Percentiles rank a stretch among this genome's conserved stretches.
Evolutionary conservation across 2,888 invertebrate genomes (phyloP).

Genomic region (Allolobophora icterica): DNA sequence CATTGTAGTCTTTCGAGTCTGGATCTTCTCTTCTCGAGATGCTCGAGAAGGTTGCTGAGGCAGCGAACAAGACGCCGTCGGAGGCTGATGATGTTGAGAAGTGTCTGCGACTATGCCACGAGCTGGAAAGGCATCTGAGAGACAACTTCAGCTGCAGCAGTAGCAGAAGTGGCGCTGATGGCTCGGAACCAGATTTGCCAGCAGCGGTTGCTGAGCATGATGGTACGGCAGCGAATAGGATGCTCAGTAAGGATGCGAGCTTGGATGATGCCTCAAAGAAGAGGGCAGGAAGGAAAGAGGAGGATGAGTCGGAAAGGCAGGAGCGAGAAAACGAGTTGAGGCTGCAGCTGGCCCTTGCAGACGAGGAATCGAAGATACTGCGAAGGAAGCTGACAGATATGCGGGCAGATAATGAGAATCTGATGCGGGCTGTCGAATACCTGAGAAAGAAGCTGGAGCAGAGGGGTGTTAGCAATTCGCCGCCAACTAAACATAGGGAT

Average conservation of each 20-base stretch:
- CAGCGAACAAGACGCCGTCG: not conserved
- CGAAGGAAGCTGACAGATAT: constrained; percentile 12
- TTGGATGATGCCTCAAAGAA: not conserved
- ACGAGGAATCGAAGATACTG: constrained; percentile 27
- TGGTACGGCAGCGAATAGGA: not conserved
- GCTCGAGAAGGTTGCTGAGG: not conserved
- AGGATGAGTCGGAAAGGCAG: not conserved
- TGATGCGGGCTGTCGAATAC: constrained; percentile 34
- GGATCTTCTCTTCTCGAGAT: not conserved
- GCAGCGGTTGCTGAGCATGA: not conserved
- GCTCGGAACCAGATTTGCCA: not conserved
- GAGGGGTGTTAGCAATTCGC: not conserved
- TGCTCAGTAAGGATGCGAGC: not conserved
- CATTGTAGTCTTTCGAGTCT: not conserved
- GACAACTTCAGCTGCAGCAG: not conserved
- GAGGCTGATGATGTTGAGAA: not conserved
- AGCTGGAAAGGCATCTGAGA: not conserved
- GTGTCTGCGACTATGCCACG: not conserved
- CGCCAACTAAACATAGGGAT: not conserved
- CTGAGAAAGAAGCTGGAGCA: constrained; percentile 36
- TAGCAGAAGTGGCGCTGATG: not conserved
- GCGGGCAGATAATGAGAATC: constrained; percentile 25
- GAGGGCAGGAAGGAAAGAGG: not conserved
- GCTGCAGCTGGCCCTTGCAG: constrained; percentile 19
- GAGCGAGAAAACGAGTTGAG: constrained; percentile 18